Conservation (phyloP, 2,797 vertebrate genomes). For the Melanotaenia pygmaea region DNA sequence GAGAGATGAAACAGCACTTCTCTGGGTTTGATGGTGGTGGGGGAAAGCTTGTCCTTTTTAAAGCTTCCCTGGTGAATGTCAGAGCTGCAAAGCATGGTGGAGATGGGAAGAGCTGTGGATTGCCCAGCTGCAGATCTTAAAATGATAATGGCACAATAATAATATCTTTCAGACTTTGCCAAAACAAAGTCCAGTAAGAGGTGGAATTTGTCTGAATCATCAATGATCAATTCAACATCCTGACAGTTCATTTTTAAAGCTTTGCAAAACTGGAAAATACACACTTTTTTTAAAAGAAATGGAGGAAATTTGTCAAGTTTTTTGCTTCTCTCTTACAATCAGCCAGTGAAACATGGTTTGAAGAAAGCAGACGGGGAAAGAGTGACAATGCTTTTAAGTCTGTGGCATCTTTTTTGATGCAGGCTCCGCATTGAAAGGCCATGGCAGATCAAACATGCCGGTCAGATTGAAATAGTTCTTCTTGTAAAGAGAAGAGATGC, state of each 20-base stretch:
- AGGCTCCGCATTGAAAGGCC: slow-evolving; percentile 60
- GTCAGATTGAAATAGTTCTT: slow-evolving; percentile 55
- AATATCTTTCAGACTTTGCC: not conserved
- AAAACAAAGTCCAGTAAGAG: not conserved
- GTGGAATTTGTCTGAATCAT: slow-evolving; percentile 2
- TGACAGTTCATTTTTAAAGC: no score
- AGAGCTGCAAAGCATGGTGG: not conserved
- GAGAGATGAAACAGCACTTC: not conserved
- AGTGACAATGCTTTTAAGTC: slow-evolving; percentile 53
- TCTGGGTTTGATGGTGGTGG: not conserved
- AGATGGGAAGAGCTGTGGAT: not conserved
- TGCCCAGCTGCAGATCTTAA: slow-evolving; percentile 4
- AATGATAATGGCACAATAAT: not conserved
- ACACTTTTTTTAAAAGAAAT: no score
- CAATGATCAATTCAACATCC: no score
- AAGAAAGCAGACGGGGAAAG: not conserved
- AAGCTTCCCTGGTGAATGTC: not conserved
- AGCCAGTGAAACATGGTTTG: not conserved
- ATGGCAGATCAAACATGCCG: slow-evolving; percentile 61
- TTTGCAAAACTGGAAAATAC: no score
- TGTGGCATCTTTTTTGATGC: slow-evolving; percentile 56
- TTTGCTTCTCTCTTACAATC: slow-evolving; percentile 5
- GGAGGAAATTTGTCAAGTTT: not conserved
- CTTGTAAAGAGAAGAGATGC: slow-evolving; percentile 44
- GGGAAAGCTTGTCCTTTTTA: not conserved